Percentiles rank a stretch among this genome's conserved stretches.
These are phyloP conservation scores for Dendrolimus houi DNA, from an alignment of 2,888 invertebrate genomes.

Conservation along the genomic window DNA sequence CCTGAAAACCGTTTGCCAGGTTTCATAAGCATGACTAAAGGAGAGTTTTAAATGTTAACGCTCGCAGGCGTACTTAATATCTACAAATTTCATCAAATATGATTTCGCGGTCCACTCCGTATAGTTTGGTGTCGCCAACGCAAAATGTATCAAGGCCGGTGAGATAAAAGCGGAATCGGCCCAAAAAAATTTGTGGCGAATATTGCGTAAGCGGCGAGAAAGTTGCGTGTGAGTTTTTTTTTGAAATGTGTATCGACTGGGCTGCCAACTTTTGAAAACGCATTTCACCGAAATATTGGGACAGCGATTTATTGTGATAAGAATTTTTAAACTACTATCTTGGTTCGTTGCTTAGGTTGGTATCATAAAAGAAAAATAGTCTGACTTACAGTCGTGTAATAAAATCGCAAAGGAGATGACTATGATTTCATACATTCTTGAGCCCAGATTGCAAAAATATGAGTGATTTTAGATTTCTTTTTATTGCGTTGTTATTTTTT, in stretches of 20 bases:
- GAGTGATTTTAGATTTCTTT: too few relatives aligned
- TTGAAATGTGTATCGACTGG: constrained; percentile 13
- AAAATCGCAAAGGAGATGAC: too few relatives aligned
- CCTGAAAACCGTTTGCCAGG: constrained; percentile 15
- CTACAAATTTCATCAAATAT: constrained; percentile 45
- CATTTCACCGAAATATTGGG: too few relatives aligned
- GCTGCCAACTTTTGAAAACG: background rate
- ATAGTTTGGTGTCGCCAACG: constrained; percentile 41
- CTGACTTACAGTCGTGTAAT: too few relatives aligned
- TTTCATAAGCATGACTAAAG: constrained; percentile 51
- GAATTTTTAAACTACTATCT: too few relatives aligned
- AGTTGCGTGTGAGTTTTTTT: constrained; percentile 45
- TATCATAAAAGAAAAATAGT: too few relatives aligned
- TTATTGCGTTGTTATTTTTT: too few relatives aligned
- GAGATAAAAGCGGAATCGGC: constrained; percentile 45
- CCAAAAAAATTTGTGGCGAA: constrained; percentile 46
- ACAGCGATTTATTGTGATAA: too few relatives aligned
- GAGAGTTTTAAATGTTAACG: constrained; percentile 29
- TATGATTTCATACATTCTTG: too few relatives aligned
- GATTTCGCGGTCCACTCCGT: constrained; percentile 31
- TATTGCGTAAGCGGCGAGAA: constrained; percentile 49
- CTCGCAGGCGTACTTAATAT: constrained; percentile 20
- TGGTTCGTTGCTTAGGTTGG: too few relatives aligned
- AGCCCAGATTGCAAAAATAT: too few relatives aligned
- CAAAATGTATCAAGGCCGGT: constrained; percentile 50